phyloP scores from a whole-genome alignment of 2,888 invertebrate genomes.

The Pedicia rivosa region DNA sequence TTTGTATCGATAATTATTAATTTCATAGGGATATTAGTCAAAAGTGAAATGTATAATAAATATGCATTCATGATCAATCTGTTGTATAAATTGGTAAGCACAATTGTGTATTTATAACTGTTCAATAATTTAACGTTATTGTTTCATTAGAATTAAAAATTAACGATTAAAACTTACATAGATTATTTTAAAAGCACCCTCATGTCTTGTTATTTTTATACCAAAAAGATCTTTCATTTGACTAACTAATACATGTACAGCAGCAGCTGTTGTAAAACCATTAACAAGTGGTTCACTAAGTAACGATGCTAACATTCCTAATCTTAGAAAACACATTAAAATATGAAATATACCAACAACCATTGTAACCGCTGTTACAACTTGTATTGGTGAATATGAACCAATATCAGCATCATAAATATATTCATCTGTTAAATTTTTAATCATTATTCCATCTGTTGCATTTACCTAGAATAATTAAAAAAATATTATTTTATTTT shows the following conservation, averaged over 20 bases:
- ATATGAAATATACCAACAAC: constrained; percentile 54
- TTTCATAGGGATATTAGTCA: too few species aligned
- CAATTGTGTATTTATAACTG: too few species aligned
- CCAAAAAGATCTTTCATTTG: constrained; percentile 48
- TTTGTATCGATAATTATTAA: too few species aligned
- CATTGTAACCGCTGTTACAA: constrained; percentile 58
- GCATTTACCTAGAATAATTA: too few species aligned
- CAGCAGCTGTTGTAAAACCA: constrained; percentile 58
- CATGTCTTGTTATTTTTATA: constrained; percentile 35
- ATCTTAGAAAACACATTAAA: constrained; percentile 41
- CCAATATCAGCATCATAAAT: constrained; percentile 3
- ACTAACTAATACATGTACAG: constrained; percentile 51
- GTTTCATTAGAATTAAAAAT: too few species aligned
- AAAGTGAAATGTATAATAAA: too few species aligned
- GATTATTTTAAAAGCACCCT: constrained; percentile 42
- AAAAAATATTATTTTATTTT: too few species aligned
- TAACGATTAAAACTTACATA: constrained; percentile 34
- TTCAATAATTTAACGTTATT: too few species aligned
- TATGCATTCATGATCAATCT: too few species aligned
- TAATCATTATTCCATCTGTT: background rate
- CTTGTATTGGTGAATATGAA: constrained; percentile 40
- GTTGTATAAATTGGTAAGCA: too few species aligned
- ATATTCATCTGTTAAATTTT: background rate
- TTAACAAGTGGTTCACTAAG: constrained; percentile 50
- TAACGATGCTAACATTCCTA: constrained; percentile 42